A percentile compares a stretch with the other conserved stretches of the same genome.
Evolutionary conservation across 30 jellyfish, hydroid and myxozoan species (phyloP).

Genomic region (Hydractinia symbiolongicarpus): DNA sequence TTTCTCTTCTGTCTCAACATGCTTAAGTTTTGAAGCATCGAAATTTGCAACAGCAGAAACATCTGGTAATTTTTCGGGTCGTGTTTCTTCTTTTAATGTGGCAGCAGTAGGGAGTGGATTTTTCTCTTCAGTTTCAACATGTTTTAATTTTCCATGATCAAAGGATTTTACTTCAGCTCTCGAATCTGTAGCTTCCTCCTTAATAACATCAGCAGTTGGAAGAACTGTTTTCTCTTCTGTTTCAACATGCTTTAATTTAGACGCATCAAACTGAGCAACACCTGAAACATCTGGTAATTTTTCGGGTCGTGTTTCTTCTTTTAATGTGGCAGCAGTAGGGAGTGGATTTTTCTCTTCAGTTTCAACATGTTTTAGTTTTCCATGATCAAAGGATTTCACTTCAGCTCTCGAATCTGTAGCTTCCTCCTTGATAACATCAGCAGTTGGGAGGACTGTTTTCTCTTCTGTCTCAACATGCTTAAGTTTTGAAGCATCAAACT

Average conservation of each 20-base stretch:
- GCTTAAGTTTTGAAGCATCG: slow-evolving; percentile 55
- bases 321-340: slow-evolving; percentile 71
- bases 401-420: slow-evolving; percentile 51
- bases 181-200: slow-evolving; percentile 39
- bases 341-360: slow-evolving; percentile 55
- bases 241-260: slow-evolving; percentile 77
- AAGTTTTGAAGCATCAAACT: slow-evolving; percentile 56
- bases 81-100: slow-evolving; percentile 61
- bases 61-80: slow-evolving; percentile 84
- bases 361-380: slow-evolving; percentile 67
- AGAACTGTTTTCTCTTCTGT: slow-evolving; percentile 84
- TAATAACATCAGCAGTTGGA: slow-evolving; percentile 80
- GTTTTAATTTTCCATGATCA: slow-evolving; percentile 50
- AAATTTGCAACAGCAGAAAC: slow-evolving; percentile 63
- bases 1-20: slow-evolving; percentile 78
- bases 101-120: slow-evolving; percentile 63
- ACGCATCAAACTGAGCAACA: slow-evolving; percentile 55
- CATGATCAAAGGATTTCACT: slow-evolving; percentile 48
- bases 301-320: slow-evolving; percentile 86
- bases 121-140: slow-evolving; percentile 66
- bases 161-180: slow-evolving; percentile 74
- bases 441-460: slow-evolving; percentile 80
- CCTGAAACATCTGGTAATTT: slow-evolving; percentile 29
- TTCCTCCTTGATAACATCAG: slow-evolving; percentile 75
- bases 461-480: slow-evolving; percentile 79